Conservation (phyloP, 2,888 invertebrate species). For the Rhagium mordax region DNA sequence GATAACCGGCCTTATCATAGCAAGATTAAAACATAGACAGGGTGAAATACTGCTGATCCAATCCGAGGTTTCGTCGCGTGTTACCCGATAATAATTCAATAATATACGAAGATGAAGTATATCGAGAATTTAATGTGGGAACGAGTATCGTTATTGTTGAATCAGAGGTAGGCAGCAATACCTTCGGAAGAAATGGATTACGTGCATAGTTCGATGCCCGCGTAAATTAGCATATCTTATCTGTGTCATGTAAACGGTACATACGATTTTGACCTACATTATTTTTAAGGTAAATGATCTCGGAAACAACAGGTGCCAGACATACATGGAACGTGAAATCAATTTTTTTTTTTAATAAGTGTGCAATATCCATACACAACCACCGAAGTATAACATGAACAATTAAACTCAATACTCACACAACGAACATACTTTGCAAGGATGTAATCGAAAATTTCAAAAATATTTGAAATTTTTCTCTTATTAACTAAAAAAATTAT, state of each 20-base stretch:
- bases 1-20: neutral
- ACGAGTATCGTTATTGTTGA: neutral
- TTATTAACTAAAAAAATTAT: too few species aligned
- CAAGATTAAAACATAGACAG: neutral
- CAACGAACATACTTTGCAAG: too few species aligned
- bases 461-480: too few species aligned
- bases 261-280: conserved; percentile 1
- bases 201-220: conserved; percentile 6
- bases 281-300: neutral
- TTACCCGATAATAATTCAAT: conserved; percentile 4
- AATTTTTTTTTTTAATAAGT: too few species aligned
- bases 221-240: conserved; percentile 16
- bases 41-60: neutral
- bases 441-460: too few species aligned
- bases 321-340: too few species aligned
- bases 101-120: conserved; percentile 8
- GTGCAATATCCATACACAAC: too few species aligned
- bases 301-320: neutral
- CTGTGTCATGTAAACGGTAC: conserved; percentile 20
- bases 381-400: too few species aligned
- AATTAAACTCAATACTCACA: too few species aligned
- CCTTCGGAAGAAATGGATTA: conserved; percentile 15
- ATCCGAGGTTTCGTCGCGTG: conserved; percentile 1
- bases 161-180: conserved; percentile 6
- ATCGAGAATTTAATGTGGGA: conserved; percentile 16